Percentiles rank a stretch among this genome's conserved stretches.
phyloP scores from a whole-genome alignment of 2,113 vertebrate species.

The Monopterus albus region DNA sequence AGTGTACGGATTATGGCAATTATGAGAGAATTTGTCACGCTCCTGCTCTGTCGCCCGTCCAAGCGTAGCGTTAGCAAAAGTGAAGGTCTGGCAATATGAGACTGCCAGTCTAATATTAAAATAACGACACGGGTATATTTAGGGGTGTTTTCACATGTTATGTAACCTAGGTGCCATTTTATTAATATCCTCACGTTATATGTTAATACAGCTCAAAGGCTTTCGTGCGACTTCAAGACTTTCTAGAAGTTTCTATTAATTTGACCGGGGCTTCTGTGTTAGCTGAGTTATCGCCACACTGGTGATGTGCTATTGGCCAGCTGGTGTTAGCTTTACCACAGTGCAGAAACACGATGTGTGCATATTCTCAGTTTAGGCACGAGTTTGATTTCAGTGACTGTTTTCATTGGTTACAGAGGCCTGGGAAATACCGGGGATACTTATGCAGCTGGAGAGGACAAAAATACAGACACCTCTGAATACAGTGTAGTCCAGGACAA shows the following conservation, averaged over 20 bases:
- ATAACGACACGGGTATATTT: constrained; percentile 21
- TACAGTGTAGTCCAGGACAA: too few relatives aligned
- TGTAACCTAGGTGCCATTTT: background rate
- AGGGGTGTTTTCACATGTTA: constrained; percentile 9
- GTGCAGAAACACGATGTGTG: background rate
- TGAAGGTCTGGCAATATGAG: background rate
- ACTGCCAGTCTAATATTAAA: constrained; percentile 4
- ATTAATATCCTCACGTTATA: background rate
- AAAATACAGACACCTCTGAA: too few relatives aligned
- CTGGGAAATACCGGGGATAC: too few relatives aligned
- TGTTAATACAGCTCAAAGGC: background rate
- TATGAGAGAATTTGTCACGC: background rate
- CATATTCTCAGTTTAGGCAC: background rate
- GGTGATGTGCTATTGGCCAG: background rate
- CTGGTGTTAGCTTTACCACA: constrained; percentile 3
- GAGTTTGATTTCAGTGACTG: background rate
- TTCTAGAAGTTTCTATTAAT: constrained; percentile 47
- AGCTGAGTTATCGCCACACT: background rate
- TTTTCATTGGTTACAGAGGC: background rate
- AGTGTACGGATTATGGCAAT: background rate
- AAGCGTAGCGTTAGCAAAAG: background rate
- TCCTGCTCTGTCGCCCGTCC: too few relatives aligned
- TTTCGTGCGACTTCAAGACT: background rate
- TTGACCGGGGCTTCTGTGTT: background rate
- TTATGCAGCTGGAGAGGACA: too few relatives aligned